phyloP scores from a whole-genome alignment of 1,140 invertebrate species.

The Hirudo medicinalis region DNA sequence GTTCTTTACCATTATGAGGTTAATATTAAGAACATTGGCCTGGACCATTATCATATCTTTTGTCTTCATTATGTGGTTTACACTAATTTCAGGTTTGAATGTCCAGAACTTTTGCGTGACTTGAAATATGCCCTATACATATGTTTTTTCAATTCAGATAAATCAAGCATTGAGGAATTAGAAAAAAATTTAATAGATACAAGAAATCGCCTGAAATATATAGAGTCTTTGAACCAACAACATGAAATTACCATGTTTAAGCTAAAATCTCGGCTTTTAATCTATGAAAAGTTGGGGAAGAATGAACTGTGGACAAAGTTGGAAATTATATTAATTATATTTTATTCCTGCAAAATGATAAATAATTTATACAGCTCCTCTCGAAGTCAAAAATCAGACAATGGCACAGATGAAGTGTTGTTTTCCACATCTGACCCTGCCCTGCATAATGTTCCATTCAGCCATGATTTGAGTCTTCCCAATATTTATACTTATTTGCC shows the following conservation, averaged over 20 bases:
- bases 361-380: neutral
- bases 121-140: neutral
- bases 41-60: constrained; percentile 2
- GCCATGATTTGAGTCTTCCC: constrained; percentile 49
- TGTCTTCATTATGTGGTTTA: neutral
- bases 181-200: neutral
- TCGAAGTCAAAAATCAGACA: neutral
- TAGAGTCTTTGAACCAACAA: constrained; percentile 5
- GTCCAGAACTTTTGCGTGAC: too few species aligned
- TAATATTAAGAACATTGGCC: neutral
- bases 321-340: neutral
- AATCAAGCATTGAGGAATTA: neutral
- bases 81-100: neutral
- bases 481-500: constrained; percentile 74
- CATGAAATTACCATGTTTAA: constrained; percentile 4
- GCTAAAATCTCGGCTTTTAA: too few species aligned
- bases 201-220: constrained; percentile 3
- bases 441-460: constrained; percentile 26
- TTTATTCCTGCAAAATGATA: neutral
- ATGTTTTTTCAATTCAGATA: constrained; percentile 5
- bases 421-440: neutral
- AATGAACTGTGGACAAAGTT: neutral
- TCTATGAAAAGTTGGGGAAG: constrained; percentile 2
- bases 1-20: neutral
- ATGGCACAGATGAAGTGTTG: neutral